Evolutionary conservation across 2,888 invertebrate species (phyloP), one percentile per base, ranked within the genome.

Genomic region (Entomobrya multifasciata): DNA sequence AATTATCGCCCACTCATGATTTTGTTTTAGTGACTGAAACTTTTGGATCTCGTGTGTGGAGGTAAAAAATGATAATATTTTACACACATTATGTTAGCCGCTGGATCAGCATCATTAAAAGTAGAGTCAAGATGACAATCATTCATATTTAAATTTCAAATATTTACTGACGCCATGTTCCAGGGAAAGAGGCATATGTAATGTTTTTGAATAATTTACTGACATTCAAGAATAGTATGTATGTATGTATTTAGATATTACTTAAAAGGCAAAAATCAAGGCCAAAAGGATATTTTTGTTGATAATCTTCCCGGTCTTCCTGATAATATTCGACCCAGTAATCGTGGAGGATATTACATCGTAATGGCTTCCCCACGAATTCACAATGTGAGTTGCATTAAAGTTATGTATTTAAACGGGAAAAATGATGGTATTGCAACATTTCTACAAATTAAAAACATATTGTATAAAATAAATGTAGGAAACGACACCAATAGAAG

Each of bases 11-110:
- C 3, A 95, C 97, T 91, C 96, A 96, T 92, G 95, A 96, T 87
- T 97, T 96, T 91, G 92, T 99, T 2, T 92, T 99, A 30, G 95
- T 98, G 0, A 93, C 95, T 0, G 99, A 99, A 93, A 95, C 95
- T 0, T 92, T 92, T 3, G 93, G 93, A 4, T 94, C 94, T 79
- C 94, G 96, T 89, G 93, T 98, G n/a, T 91, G 94, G 5, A 96
- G 96, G 93, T 93, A 91, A 89, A 47, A 6, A 41, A 25, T 25
- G 25, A n/a, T 70, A 3, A 25, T 41, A 36, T 4, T 36, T 36
- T 36, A 36, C 8, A 6, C 36, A 4, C 5, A 36, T 36, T 8
- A 36, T 36, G 8, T 36, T 4, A 36, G 4, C 36, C 4, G 36
- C 8, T 36, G n/a, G n/a, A n/a, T 25, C 55, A 8, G 15, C 44